Conservation (phyloP, 2,888 invertebrate species). For the Nomada fucata region DNA sequence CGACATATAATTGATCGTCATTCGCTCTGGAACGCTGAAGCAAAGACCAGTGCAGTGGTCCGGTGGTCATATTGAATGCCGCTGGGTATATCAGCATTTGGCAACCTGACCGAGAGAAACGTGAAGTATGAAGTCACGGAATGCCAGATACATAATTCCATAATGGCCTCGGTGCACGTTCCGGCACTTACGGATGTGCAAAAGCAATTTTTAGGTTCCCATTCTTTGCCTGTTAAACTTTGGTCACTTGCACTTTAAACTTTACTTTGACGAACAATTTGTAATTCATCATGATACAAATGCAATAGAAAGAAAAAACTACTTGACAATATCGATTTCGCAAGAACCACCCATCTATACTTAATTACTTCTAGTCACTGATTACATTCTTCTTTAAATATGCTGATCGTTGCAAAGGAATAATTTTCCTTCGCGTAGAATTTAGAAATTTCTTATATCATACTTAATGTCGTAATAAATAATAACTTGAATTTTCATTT, state of each 20-base stretch:
- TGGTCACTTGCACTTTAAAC: not conserved
- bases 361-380: too few relatives aligned
- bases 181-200: not conserved
- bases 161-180: not conserved
- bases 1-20: slow-evolving; percentile 96
- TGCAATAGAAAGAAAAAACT: too few relatives aligned
- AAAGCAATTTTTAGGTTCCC: not conserved
- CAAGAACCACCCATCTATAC: too few relatives aligned
- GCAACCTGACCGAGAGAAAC: slow-evolving; percentile 87
- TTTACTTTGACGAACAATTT: not conserved
- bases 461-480: too few relatives aligned
- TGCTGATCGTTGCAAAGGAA: too few relatives aligned
- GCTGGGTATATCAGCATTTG: slow-evolving; percentile 95
- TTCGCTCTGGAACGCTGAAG: slow-evolving; percentile 92
- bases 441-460: too few relatives aligned
- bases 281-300: too few relatives aligned
- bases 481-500: too few relatives aligned
- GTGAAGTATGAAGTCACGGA: slow-evolving; percentile 14
- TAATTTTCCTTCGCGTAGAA: too few relatives aligned
- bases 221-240: not conserved
- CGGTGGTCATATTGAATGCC: slow-evolving; percentile 98
- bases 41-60: slow-evolving; percentile 96
- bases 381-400: too few relatives aligned
- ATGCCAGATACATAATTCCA: not conserved
- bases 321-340: too few relatives aligned